Evolutionary conservation across 1,140 invertebrate species (phyloP).

Genomic region (Pseudachorutes palmiensis): DNA sequence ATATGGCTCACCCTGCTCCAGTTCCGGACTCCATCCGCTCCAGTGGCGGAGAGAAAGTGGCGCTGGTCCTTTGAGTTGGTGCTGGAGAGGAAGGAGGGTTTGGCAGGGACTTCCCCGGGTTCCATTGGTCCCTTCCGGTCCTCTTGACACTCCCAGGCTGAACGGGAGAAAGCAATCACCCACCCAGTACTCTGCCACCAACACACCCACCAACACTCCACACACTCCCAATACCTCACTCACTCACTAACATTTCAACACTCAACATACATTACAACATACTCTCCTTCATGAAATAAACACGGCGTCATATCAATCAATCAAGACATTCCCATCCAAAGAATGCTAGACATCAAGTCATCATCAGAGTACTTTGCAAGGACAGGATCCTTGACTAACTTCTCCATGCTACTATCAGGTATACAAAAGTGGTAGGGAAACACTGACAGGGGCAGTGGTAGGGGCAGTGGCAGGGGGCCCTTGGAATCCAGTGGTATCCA

Average conservation of each 20-base stretch:
- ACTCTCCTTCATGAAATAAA: not conserved
- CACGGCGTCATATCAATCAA: slow-evolving; percentile 8
- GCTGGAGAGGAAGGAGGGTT: slow-evolving; percentile 34
- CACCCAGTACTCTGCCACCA: slow-evolving; percentile 17
- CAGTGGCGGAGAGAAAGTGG: not conserved
- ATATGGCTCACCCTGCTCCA: slow-evolving; percentile 39
- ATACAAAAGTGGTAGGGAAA: too few species aligned
- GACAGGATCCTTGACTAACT: slow-evolving; percentile 53
- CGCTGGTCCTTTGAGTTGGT: not conserved
- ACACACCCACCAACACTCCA: slow-evolving; percentile 12
- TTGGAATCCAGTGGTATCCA: too few species aligned
- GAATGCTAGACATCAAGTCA: slow-evolving; percentile 56
- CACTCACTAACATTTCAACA: not conserved
- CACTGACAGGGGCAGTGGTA: too few species aligned
- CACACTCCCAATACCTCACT: not conserved
- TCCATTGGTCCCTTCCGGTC: slow-evolving; percentile 38
- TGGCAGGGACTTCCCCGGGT: slow-evolving; percentile 37
- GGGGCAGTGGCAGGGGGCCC: not conserved
- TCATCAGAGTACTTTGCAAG: slow-evolving; percentile 53
- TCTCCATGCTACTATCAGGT: slow-evolving; percentile 59
- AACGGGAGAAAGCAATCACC: slow-evolving; percentile 18
- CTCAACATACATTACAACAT: not conserved
- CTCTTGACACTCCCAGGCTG: slow-evolving; percentile 39
- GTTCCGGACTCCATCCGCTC: slow-evolving; percentile 38
- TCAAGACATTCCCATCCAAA: not conserved